Base-by-base conservation (phyloP, 1,140 invertebrate genomes). In the Papilio aristodemus region DNA sequence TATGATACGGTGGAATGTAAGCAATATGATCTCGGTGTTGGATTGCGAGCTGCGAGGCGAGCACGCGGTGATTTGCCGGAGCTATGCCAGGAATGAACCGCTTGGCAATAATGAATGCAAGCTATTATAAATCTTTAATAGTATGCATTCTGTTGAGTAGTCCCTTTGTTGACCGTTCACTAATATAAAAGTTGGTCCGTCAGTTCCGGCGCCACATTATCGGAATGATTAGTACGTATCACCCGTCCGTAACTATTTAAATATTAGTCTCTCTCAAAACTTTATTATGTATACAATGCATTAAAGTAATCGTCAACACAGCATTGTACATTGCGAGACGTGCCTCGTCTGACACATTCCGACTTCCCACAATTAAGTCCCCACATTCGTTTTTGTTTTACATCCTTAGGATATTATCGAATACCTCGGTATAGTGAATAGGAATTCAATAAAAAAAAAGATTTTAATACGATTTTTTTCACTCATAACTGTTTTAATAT, bases 311-410 rank as follows among this genome's bases (percentile, higher is more conserved):
- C 41, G 10, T 17, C 43, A 17, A 19, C 43, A 54, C 46, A 54
- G 46, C 46, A 54, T 54, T 54, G 46, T 54, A 10, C 22, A 54
- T 10, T 22, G 19, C 19, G 3, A 13, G 17, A 22, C 4, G 10
- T 10, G 17, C 22, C 10, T 54, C 11, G 22, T 22, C 27, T 32
- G 27, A 3, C 27, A 6, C 27, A 22, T 9, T 17, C 11, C 13
- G 22, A 54, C 46, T 54, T 54, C 46, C 22, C 46, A 54, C 5
- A 54, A 54, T 22, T 54, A 54, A 25, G 22, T 54, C 22, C 46
- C 11, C 46, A 54, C 17, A 11, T 10, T 22, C 5, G 14, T 43
- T 43, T 32, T 32, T 46, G 17, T 46, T 9, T 19, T 46, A 22
- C n/a, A n/a, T n/a, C n/a, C n/a, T n/a, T n/a, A n/a, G n/a, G n/a